Conservation (phyloP, 2,113 vertebrate species). For the Excalfactoria chinensis region DNA sequence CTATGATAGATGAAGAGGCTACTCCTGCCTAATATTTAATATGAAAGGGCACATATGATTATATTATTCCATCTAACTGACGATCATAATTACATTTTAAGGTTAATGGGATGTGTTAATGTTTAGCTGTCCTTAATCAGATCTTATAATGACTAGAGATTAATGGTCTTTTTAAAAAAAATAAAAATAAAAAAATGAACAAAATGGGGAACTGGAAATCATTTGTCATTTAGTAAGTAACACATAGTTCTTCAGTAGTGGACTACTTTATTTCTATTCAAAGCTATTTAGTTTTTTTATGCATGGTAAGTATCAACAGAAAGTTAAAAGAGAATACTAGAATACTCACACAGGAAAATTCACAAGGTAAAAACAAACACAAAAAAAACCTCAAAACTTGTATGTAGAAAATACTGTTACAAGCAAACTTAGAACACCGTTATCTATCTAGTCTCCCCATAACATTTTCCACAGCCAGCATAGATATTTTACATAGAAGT, state of each 20-base stretch:
- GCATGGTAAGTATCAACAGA: neutral
- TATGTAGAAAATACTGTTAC: neutral
- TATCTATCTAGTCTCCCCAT: neutral
- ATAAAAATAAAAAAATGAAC: no score
- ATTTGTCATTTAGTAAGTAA: conserved; percentile 21
- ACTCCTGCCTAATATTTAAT: neutral
- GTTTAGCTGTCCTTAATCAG: neutral
- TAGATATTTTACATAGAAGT: neutral
- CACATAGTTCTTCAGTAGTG: neutral
- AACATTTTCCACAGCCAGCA: neutral
- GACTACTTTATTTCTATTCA: neutral
- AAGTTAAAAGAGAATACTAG: neutral
- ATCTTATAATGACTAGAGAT: neutral
- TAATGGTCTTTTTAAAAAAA: neutral
- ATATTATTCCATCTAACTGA: conserved; percentile 17
- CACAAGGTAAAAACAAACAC: neutral
- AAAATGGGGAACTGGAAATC: conserved; percentile 10
- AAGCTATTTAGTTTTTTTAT: neutral
- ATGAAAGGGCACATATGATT: neutral
- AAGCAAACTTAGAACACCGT: neutral
- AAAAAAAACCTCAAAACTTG: neutral
- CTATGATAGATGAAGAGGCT: neutral
- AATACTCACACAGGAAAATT: neutral
- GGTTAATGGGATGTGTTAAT: conserved; percentile 17
- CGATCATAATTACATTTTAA: conserved; percentile 23